Base-by-base conservation (phyloP, 2,888 invertebrate species). In the Boloria selene region DNA sequence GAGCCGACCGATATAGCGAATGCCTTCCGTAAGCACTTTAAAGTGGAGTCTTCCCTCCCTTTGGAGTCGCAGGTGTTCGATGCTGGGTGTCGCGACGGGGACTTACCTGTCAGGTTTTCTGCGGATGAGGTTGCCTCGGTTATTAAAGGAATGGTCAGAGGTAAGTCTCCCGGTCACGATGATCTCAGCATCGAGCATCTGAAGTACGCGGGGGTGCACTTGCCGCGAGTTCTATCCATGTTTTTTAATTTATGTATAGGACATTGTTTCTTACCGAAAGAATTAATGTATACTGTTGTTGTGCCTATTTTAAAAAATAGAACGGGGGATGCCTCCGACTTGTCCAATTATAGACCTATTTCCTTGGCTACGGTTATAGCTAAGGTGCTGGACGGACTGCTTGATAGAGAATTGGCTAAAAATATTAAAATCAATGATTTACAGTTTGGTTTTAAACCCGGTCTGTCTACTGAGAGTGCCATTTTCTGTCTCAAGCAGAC, bases 311-410 rank as follows among this genome's bases (percentile, higher is more conserved):
- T 65, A 4, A 56, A 63, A 51, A 63, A 63, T 50, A 63, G 42
- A 51, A 56, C 63, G 7, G 63, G 56, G 1, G 50, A 54, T 17
- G 38, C 17, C 38, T 31, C 54, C 5, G 54, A 62, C 26, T 18
- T 17, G 18, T 45, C 53, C 4, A 65, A 70, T 49, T 64, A 70
- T 45, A 18, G 65, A 13, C 51, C 65, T 7, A 61, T 68, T 26
- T 58, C 47, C 3, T 16, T 60, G 13, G 59, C 22, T 65, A 65
- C 4, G n/a, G 16, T 47, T 16, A 60, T 70, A 5, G 71, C 71
- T 14, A 73, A 72, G 55, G 68, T 70, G 51, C 38, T 72, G 45
- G 73, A 72, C 52, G 56, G 71, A 47, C 13, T 73, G 65, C 64
- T 72, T 26, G 47, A 47, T 47, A 47, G 13, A 17, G 14, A 2